A percentile compares a stretch with the other conserved stretches of the same genome.
phyloP scores from a whole-genome alignment of 2,113 vertebrate species.

The Puntigrus tetrazona region DNA sequence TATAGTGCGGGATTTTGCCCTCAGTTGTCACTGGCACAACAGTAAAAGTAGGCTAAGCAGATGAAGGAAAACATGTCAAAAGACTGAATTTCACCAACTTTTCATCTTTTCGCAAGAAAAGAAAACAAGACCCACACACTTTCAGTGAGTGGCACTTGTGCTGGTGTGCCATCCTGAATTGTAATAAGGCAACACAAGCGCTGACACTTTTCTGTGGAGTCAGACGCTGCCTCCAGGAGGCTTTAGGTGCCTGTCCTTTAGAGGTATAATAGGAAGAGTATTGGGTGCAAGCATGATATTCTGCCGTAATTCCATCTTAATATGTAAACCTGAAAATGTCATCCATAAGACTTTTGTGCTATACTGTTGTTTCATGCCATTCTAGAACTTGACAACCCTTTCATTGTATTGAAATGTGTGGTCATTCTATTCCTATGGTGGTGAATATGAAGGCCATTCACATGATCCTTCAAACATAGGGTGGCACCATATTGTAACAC shows the following conservation, averaged over 20 bases:
- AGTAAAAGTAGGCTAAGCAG: background rate
- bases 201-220: background rate
- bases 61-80: background rate
- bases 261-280: background rate
- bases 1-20: background rate
- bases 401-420: background rate
- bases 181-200: background rate
- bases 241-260: slow-evolving; percentile 13
- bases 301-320: background rate
- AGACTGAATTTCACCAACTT: background rate
- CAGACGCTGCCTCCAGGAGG: background rate
- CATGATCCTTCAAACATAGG: background rate
- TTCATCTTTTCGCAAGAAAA: slow-evolving; percentile 6
- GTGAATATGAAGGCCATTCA: slow-evolving; percentile 1
- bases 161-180: background rate
- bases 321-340: background rate
- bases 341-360: background rate
- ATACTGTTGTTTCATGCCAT: background rate
- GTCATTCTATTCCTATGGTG: background rate
- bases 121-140: background rate
- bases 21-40: background rate
- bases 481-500: background rate
- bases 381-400: background rate
- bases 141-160: background rate
- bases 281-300: background rate